Percentiles rank a stretch among this genome's conserved stretches.
Conservation (phyloP, 2,797 vertebrate species). For the Cyclura pinguis region DNA sequence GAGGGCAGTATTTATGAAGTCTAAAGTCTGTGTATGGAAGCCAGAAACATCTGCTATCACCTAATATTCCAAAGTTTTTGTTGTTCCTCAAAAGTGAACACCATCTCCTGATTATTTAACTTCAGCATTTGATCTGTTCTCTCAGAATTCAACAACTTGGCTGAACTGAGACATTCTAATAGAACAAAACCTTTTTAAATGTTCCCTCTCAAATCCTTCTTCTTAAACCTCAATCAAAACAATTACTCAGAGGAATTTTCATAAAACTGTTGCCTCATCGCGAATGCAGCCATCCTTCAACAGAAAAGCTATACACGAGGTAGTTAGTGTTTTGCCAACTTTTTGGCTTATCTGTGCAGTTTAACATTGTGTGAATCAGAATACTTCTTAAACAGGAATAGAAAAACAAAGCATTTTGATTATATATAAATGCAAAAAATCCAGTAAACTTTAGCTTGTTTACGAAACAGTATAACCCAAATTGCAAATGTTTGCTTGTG, state of each 20-base stretch:
- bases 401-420: slow-evolving; percentile 49
- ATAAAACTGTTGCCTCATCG: slow-evolving; percentile 69
- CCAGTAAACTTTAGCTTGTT: slow-evolving; percentile 33
- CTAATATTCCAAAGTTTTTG: background rate
- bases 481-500: slow-evolving; percentile 52
- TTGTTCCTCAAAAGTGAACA: slow-evolving; percentile 9
- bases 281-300: slow-evolving; percentile 63
- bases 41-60: background rate
- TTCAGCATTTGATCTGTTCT: slow-evolving; percentile 35
- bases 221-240: slow-evolving; percentile 48
- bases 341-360: slow-evolving; percentile 65
- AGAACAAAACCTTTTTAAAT: slow-evolving; percentile 49
- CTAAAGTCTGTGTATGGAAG: background rate
- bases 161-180: slow-evolving; percentile 55
- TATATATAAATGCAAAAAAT: slow-evolving; percentile 34
- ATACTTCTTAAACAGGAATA: slow-evolving; percentile 62
- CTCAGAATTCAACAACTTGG: slow-evolving; percentile 42
- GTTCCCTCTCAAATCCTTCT: slow-evolving; percentile 22
- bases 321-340: slow-evolving; percentile 66
- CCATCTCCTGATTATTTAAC: slow-evolving; percentile 23
- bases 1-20: background rate
- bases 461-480: slow-evolving; percentile 41
- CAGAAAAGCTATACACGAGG: slow-evolving; percentile 65
- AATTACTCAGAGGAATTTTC: slow-evolving; percentile 65
- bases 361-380: slow-evolving; percentile 67